Evolutionary conservation across 2,113 vertebrate species (phyloP).

Genomic region (Epinephelus cyanopodus): DNA sequence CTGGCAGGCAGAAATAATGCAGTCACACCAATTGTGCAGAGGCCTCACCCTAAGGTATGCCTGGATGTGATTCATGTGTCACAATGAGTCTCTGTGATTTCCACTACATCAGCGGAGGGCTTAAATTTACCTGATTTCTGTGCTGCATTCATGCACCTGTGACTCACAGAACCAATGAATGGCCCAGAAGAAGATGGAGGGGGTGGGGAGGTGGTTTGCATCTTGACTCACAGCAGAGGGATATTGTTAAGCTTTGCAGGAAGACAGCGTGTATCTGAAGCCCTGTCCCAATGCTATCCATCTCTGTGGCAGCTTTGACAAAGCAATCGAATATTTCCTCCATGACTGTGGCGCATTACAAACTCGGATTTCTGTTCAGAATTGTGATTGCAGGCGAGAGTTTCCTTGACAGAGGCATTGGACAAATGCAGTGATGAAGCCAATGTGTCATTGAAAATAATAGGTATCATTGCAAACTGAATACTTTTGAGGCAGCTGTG

Average conservation of each 20-base stretch:
- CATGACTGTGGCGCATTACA: background rate
- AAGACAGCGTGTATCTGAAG: background rate
- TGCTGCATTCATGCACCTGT: conserved; percentile 21
- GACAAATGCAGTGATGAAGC: background rate
- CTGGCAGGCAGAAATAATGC: conserved; percentile 56
- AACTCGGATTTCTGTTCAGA: background rate
- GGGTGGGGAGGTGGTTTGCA: background rate
- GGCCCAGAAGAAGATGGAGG: background rate
- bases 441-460: background rate
- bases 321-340: background rate
- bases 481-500: too few species aligned
- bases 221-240: background rate
- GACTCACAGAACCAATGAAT: background rate
- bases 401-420: conserved; percentile 3
- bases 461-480: too few species aligned
- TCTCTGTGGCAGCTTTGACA: background rate
- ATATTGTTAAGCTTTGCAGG: background rate
- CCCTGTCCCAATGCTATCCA: background rate
- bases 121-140: conserved; percentile 29
- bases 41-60: conserved; percentile 14
- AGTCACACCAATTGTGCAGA: conserved; percentile 39
- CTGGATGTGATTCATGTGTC: conserved; percentile 48
- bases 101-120: conserved; percentile 7
- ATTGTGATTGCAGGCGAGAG: conserved; percentile 5
- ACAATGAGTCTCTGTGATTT: conserved; percentile 32